Conservation (phyloP, 2,113 vertebrate species). For the Rostratula benghalensis region DNA sequence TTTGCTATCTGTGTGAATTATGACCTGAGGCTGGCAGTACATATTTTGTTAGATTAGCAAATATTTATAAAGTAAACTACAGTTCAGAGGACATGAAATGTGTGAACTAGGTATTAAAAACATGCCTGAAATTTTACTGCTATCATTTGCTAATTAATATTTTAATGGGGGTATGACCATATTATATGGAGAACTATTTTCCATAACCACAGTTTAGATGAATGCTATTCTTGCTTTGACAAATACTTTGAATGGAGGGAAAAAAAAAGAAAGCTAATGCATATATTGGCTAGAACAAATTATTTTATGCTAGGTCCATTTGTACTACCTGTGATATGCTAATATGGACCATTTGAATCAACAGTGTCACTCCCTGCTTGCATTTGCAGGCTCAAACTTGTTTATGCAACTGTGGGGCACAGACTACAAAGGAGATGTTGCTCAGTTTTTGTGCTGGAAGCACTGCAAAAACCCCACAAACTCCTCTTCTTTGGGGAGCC, state of each 20-base stretch:
- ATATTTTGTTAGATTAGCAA: constrained; percentile 63
- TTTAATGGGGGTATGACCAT: background rate
- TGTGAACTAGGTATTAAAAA: constrained; percentile 31
- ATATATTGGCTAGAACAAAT: background rate
- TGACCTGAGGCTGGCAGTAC: constrained; percentile 34
- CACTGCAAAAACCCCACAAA: background rate
- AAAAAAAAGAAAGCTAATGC: background rate
- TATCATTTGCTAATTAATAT: background rate
- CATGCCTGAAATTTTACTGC: constrained; percentile 32
- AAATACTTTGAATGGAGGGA: background rate
- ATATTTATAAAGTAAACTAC: constrained; percentile 68
- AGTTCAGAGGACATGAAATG: constrained; percentile 33
- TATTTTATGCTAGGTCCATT: background rate
- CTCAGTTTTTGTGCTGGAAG: background rate
- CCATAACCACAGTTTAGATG: background rate
- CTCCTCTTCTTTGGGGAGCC: background rate
- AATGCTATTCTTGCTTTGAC: background rate
- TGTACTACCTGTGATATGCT: background rate
- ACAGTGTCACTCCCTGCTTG: background rate
- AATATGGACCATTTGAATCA: background rate
- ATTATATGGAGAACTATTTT: background rate
- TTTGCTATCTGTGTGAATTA: constrained; percentile 58
- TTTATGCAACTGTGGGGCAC: background rate
- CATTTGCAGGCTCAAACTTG: background rate
- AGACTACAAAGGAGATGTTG: background rate